Evolutionary conservation across 2,797 vertebrate genomes (phyloP).

Genomic region (Gymnothorax reevesii): DNA sequence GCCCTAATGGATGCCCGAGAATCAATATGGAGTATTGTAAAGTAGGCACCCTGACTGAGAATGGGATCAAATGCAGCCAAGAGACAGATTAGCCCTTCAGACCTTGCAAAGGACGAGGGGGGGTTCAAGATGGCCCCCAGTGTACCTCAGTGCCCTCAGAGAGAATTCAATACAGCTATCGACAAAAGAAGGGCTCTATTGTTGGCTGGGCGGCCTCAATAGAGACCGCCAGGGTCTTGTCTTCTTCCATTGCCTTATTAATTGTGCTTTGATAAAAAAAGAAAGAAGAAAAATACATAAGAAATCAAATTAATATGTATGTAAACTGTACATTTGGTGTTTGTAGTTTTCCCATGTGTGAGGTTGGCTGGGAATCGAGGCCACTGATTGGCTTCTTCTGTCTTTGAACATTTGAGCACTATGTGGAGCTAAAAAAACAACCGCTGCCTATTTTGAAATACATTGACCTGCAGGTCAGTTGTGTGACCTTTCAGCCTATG

Average conservation of each 20-base stretch:
- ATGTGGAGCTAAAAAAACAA: not conserved
- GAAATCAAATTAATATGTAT: not conserved
- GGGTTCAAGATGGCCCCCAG: conserved; percentile 64
- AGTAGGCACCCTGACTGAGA: conserved; percentile 56
- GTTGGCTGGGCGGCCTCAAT: conserved; percentile 56
- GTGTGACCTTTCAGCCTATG: not conserved
- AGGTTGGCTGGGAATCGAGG: conserved; percentile 57
- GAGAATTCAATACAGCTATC: conserved; percentile 71
- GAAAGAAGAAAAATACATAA: conserved; percentile 52
- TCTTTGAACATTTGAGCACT: not conserved
- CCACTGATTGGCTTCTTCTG: conserved; percentile 34
- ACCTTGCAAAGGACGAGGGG: conserved; percentile 51
- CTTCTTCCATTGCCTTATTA: conserved; percentile 70
- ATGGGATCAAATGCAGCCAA: conserved; percentile 59
- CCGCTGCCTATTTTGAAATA: not conserved
- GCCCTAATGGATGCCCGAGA: conserved; percentile 29
- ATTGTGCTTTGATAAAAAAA: conserved; percentile 69
- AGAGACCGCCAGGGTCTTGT: conserved; percentile 46
- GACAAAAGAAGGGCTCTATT: conserved; percentile 71
- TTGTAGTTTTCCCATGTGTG: conserved; percentile 21
- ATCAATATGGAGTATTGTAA: conserved; percentile 68
- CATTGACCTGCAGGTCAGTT: not conserved
- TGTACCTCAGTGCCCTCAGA: conserved; percentile 61
- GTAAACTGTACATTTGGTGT: conserved; percentile 54
- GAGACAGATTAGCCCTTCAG: conserved; percentile 64